phyloP scores from a whole-genome alignment of 2,113 vertebrate species.

The Copsychus sechellarum region DNA sequence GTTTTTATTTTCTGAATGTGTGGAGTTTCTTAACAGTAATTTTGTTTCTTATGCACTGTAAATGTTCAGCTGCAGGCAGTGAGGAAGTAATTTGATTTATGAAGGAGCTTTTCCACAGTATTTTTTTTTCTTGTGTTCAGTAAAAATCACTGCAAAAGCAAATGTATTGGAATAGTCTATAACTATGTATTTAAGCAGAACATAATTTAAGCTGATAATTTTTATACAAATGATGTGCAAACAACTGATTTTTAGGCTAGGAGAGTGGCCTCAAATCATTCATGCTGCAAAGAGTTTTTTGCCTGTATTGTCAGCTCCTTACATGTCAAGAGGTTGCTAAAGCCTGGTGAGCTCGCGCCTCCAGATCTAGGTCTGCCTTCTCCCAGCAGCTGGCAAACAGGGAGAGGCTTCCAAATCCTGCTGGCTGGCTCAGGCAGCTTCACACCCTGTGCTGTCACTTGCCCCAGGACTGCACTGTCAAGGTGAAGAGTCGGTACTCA shows the following conservation, averaged over 20 bases:
- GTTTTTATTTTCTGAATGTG: background rate
- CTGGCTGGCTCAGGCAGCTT: background rate
- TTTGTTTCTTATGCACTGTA: slow-evolving; percentile 57
- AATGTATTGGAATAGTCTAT: background rate
- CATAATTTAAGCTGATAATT: background rate
- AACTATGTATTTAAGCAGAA: slow-evolving; percentile 10
- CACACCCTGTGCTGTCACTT: fast-evolving
- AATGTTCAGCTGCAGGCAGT: slow-evolving; percentile 26
- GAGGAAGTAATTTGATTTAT: slow-evolving; percentile 55
- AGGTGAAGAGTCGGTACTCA: background rate
- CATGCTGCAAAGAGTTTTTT: background rate
- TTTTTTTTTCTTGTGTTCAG: background rate
- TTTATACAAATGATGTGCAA: background rate
- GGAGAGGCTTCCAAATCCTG: background rate
- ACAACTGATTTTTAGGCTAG: background rate
- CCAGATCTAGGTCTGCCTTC: background rate
- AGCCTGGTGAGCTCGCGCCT: background rate
- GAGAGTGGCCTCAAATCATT: background rate
- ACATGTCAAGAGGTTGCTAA: background rate
- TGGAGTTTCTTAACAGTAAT: slow-evolving; percentile 13
- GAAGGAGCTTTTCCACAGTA: background rate
- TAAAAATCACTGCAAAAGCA: slow-evolving; percentile 29
- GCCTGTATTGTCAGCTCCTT: background rate
- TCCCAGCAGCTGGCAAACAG: background rate
- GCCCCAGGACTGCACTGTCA: fast-evolving